A percentile compares a stretch with the other conserved stretches of the same genome.
Evolutionary conservation across 2,888 invertebrate species (phyloP).

Genomic region (Linnaemya vulpina): DNA sequence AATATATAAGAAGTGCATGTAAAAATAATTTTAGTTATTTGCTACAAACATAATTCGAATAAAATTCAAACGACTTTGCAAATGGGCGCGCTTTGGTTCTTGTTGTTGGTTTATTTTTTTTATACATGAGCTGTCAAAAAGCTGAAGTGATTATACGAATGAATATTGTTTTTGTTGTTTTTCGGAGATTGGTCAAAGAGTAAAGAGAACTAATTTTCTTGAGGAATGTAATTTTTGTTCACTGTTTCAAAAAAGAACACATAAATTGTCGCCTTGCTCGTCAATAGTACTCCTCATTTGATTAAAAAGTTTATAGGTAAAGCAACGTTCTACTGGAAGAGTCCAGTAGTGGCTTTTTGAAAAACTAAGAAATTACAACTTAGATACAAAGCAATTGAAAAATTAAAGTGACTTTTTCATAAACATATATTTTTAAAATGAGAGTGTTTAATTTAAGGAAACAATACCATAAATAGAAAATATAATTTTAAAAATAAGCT

Average conservation of each 20-base stretch:
- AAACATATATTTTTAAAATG: background rate
- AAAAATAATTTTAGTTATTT: too few relatives aligned
- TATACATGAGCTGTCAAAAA: conserved; percentile 56
- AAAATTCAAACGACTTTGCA: conserved; percentile 30
- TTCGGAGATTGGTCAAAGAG: conserved; percentile 39
- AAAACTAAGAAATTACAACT: conserved; percentile 34
- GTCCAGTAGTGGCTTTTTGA: conserved; percentile 8
- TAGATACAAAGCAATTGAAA: conserved; percentile 22
- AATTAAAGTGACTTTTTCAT: conserved; percentile 33
- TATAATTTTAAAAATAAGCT: conserved; percentile 57
- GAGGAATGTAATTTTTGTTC: conserved; percentile 62
- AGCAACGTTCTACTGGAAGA: conserved; percentile 46
- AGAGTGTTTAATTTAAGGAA: conserved; percentile 50
- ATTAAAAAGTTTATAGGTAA: conserved; percentile 47
- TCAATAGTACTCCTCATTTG: conserved; percentile 48
- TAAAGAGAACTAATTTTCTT: conserved; percentile 51
- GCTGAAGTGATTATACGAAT: conserved; percentile 33
- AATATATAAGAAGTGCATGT: background rate
- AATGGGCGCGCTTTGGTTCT: conserved; percentile 44
- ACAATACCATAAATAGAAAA: conserved; percentile 52
- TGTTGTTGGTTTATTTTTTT: conserved; percentile 34
- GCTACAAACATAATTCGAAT: conserved; percentile 1
- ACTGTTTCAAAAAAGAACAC: conserved; percentile 55
- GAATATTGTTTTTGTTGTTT: conserved; percentile 43
- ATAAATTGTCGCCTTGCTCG: conserved; percentile 34